phyloP scores from a whole-genome alignment of 2,888 invertebrate species.

The Hanleya hanleyi region DNA sequence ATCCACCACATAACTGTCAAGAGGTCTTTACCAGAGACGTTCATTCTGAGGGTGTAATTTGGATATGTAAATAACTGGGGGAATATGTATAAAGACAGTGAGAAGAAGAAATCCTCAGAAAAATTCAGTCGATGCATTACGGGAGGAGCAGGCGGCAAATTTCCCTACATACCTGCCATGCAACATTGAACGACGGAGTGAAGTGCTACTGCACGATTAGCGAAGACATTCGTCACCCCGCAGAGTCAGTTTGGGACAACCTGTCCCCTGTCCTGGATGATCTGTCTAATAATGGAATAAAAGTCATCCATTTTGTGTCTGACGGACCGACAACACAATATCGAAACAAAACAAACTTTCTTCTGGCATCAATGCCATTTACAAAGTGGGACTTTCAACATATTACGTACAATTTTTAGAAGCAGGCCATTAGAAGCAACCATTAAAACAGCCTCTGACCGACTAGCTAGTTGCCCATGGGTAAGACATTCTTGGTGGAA shows the following conservation, averaged over 20 bases:
- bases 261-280: constrained; percentile 54
- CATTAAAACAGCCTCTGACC: constrained; percentile 58
- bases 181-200: constrained; percentile 40
- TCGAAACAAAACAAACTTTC: constrained; percentile 69
- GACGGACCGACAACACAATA: constrained; percentile 71
- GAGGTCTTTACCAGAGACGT: too few species aligned
- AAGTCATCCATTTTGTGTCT: constrained; percentile 47
- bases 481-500: constrained; percentile 17
- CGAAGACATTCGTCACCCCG: constrained; percentile 57
- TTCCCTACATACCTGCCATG: constrained; percentile 66
- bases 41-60: too few species aligned
- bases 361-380: constrained; percentile 23
- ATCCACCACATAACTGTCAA: too few species aligned
- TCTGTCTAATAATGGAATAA: constrained; percentile 15
- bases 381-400: constrained; percentile 45
- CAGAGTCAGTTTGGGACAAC: constrained; percentile 70
- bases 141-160: constrained; percentile 48
- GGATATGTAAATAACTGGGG: constrained; percentile 18
- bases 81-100: background rate
- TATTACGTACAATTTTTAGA: constrained; percentile 66
- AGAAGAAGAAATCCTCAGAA: background rate
- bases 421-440: constrained; percentile 62
- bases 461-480: constrained; percentile 24
- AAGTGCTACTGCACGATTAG: constrained; percentile 55
- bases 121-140: constrained; percentile 69